Evolutionary conservation across 2,113 vertebrate genomes (phyloP).

Genomic region (Toxotes jaculatrix): DNA sequence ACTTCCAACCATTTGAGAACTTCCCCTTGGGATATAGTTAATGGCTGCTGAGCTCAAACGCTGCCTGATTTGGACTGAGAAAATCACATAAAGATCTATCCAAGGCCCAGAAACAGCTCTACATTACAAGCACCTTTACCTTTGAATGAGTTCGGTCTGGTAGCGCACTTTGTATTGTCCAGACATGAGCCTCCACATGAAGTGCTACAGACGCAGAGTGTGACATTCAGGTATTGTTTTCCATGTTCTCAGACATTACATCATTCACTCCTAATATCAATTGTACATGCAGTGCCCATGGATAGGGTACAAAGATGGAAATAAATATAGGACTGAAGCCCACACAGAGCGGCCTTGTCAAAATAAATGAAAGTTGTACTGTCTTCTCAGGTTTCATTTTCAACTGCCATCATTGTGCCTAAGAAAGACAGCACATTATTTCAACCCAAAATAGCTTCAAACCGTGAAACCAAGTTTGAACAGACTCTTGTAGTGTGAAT

Average conservation of each 20-base stretch:
- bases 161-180: conserved; percentile 41
- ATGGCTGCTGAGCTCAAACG: conserved; percentile 17
- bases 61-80: conserved; percentile 12
- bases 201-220: conserved; percentile 29
- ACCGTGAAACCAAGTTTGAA: conserved; percentile 4
- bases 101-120: conserved; percentile 11
- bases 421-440: conserved; percentile 28
- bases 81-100: conserved; percentile 31
- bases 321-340: conserved; percentile 23
- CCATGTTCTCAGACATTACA: conserved; percentile 64
- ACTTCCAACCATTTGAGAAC: conserved; percentile 15
- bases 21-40: not conserved
- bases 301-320: conserved; percentile 38
- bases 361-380: conserved; percentile 49
- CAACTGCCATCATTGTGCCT: not conserved
- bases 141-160: conserved; percentile 55
- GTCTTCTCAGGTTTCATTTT: conserved; percentile 45
- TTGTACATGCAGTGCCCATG: conserved; percentile 21
- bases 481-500: not conserved
- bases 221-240: conserved; percentile 69
- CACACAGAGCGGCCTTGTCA: conserved; percentile 22
- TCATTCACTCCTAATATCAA: conserved; percentile 62
- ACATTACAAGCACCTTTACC: conserved; percentile 35
- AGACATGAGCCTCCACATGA: conserved; percentile 35
- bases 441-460: conserved; percentile 25